Percentiles rank a stretch among this genome's conserved stretches.
Conservation (phyloP, 1,140 invertebrate genomes). For the Drosophila nannoptera region DNA sequence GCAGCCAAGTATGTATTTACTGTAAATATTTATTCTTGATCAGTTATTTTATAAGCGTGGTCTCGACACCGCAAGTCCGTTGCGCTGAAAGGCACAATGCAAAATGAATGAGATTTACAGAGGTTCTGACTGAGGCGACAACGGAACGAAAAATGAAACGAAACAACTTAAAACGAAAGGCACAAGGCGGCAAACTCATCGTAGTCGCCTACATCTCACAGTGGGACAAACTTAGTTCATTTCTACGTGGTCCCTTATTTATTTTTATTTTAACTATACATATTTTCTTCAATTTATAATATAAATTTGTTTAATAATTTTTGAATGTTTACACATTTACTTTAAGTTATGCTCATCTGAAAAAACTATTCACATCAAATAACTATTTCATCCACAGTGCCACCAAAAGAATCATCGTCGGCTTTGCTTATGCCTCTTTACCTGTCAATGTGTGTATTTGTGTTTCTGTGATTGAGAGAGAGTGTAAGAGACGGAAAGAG, state of each 20-base stretch:
- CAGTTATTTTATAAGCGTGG: conserved; percentile 25
- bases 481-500: background rate
- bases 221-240: conserved; percentile 1
- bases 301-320: background rate
- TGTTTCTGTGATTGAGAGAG: background rate
- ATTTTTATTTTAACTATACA: background rate
- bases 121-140: conserved; percentile 23
- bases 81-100: conserved; percentile 69
- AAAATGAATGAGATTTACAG: conserved; percentile 60
- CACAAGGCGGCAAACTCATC: conserved; percentile 14
- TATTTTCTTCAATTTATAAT: background rate
- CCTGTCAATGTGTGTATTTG: conserved; percentile 10
- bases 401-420: conserved; percentile 18
- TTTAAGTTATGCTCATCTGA: background rate
- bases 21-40: conserved; percentile 13
- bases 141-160: conserved; percentile 19
- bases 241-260: background rate
- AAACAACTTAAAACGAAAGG: conserved; percentile 13
- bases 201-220: conserved; percentile 15
- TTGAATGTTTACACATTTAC: background rate
- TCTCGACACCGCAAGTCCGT: conserved; percentile 49
- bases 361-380: background rate
- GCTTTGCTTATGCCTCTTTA: conserved; percentile 9
- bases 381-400: conserved; percentile 15
- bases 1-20: conserved; percentile 14